phyloP scores from a whole-genome alignment of 2,888 invertebrate species.

The Drosophila nigricruria region DNA sequence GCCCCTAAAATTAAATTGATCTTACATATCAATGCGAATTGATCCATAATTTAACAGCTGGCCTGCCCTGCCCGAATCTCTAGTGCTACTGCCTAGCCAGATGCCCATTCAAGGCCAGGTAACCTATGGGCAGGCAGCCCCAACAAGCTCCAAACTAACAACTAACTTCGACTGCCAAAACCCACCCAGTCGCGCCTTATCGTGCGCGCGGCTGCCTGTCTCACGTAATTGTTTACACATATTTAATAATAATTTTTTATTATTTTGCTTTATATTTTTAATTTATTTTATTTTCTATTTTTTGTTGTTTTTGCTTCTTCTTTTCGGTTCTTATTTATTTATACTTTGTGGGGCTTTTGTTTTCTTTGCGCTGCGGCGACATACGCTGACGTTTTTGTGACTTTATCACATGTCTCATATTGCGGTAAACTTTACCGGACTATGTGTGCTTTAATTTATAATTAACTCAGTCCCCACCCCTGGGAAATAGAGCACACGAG shows the following conservation, averaged over 20 bases:
- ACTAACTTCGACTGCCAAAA: slow-evolving; percentile 16
- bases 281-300: slow-evolving; percentile 28
- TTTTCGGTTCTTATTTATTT: slow-evolving; percentile 63
- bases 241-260: slow-evolving; percentile 56
- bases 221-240: slow-evolving; percentile 79
- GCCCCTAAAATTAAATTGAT: slow-evolving; percentile 36
- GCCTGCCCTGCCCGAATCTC: slow-evolving; percentile 8
- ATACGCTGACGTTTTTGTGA: slow-evolving; percentile 75
- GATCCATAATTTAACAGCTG: slow-evolving; percentile 21
- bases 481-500: not conserved
- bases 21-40: slow-evolving; percentile 2
- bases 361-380: slow-evolving; percentile 76
- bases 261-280: slow-evolving; percentile 38
- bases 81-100: slow-evolving; percentile 16
- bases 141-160: slow-evolving; percentile 4
- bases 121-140: not conserved
- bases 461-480: not conserved
- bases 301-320: slow-evolving; percentile 9
- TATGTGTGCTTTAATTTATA: slow-evolving; percentile 54
- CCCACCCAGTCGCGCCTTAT: slow-evolving; percentile 48
- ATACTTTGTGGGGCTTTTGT: slow-evolving; percentile 70
- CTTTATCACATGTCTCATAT: slow-evolving; percentile 80
- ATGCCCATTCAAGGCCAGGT: not conserved
- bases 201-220: slow-evolving; percentile 54
- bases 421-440: slow-evolving; percentile 68